phyloP scores from a whole-genome alignment of 2,888 invertebrate species.

The Vannuccia rotundouncinata region DNA sequence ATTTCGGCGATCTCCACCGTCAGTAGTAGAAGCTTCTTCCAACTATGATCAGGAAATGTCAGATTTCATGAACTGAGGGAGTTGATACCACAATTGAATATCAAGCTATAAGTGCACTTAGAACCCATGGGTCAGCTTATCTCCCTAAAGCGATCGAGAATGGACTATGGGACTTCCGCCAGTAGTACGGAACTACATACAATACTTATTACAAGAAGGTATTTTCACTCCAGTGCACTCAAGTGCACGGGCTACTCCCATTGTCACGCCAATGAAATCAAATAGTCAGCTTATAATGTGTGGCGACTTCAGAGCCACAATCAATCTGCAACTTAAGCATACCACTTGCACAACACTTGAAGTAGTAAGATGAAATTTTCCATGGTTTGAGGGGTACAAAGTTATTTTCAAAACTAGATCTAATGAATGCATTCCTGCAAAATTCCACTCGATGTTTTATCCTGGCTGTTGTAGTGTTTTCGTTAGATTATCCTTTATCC shows the following conservation, averaged over 20 bases:
- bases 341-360: neutral
- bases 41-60: too few species aligned
- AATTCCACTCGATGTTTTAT: neutral
- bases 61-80: neutral
- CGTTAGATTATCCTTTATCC: too few species aligned
- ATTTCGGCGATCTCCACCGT: too few species aligned
- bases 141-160: neutral
- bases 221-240: neutral
- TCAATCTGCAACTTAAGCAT: neutral
- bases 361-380: neutral
- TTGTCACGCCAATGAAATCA: neutral
- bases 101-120: neutral
- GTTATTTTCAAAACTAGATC: neutral
- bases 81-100: neutral
- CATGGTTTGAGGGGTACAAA: neutral
- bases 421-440: neutral
- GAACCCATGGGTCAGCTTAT: neutral
- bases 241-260: neutral
- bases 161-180: neutral
- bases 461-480: too few species aligned
- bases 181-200: neutral
- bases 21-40: too few species aligned
- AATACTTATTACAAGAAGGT: neutral
- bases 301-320: neutral
- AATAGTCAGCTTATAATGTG: neutral